A percentile compares a stretch with the other conserved stretches of the same genome.
phyloP scores from a whole-genome alignment of 1,140 invertebrate species.

The Bicyclus anynana region DNA sequence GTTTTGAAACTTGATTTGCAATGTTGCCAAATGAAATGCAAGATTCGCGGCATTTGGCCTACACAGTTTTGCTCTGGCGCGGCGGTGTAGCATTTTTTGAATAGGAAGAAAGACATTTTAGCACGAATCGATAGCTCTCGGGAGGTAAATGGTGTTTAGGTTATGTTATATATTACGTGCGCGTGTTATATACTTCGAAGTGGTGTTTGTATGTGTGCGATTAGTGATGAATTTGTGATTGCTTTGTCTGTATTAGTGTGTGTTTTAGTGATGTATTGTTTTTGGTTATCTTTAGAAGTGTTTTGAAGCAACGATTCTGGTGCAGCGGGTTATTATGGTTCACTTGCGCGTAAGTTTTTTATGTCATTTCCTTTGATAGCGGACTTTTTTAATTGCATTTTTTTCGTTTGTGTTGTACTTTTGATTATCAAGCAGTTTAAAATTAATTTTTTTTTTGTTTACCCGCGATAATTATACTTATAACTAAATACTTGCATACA shows the following conservation, averaged over 20 bases:
- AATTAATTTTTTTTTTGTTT: too few species aligned
- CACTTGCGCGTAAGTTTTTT: neutral
- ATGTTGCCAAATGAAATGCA: slow-evolving; percentile 37
- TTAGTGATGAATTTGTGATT: slow-evolving; percentile 22
- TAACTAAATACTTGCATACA: too few species aligned
- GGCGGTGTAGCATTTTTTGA: slow-evolving; percentile 35
- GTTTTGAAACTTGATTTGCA: slow-evolving; percentile 43
- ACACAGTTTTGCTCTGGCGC: slow-evolving; percentile 27
- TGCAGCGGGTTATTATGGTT: neutral
- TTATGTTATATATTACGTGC: slow-evolving; percentile 27
- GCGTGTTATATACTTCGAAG: neutral
- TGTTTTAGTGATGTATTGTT: slow-evolving; percentile 9
- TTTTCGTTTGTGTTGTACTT: neutral
- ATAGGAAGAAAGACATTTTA: slow-evolving; percentile 21
- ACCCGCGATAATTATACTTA: too few species aligned
- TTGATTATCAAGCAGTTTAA: too few species aligned
- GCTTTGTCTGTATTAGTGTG: slow-evolving; percentile 7
- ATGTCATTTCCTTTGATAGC: neutral
- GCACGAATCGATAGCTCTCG: slow-evolving; percentile 32
- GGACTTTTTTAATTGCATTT: neutral
- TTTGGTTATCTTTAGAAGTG: slow-evolving; percentile 10
- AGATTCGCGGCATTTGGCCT: slow-evolving; percentile 37
- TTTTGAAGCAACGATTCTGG: neutral
- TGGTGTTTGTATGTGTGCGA: slow-evolving; percentile 22
- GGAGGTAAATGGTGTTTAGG: slow-evolving; percentile 23